Evolutionary conservation across 2,888 invertebrate genomes (phyloP).

Genomic region (Acrobasis consociella): DNA sequence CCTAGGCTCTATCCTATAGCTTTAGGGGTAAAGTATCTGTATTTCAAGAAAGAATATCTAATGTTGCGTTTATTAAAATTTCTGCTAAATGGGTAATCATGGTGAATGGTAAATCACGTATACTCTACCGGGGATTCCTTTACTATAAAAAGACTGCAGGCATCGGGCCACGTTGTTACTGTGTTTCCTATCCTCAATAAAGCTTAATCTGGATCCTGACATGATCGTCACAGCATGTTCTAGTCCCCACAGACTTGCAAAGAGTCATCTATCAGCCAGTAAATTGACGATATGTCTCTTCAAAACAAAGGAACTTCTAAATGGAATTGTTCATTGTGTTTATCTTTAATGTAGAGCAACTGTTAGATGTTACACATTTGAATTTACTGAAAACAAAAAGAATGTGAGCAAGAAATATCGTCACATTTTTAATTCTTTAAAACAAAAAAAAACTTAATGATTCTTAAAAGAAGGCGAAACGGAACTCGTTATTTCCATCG

Average conservation of each 20-base stretch:
- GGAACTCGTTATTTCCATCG: too few species aligned
- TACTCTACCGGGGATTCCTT: background rate
- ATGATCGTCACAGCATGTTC: background rate
- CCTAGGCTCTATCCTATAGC: too few species aligned
- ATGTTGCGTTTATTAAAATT: background rate
- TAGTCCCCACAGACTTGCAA: background rate
- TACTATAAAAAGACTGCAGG: slow-evolving; percentile 1
- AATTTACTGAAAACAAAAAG: too few species aligned
- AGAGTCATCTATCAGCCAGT: background rate
- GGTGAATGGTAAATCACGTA: background rate
- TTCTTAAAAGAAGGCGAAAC: too few species aligned
- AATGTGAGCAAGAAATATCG: too few species aligned
- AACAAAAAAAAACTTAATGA: too few species aligned
- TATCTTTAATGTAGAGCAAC: too few species aligned
- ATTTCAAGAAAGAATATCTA: too few species aligned
- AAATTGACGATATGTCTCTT: slow-evolving; percentile 1
- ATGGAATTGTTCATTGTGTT: background rate
- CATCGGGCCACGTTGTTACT: background rate
- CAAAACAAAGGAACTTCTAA: background rate
- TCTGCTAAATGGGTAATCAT: background rate
- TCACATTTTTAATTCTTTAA: too few species aligned
- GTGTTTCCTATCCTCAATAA: slow-evolving; percentile 3
- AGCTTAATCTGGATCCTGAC: background rate
- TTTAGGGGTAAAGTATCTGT: too few species aligned
- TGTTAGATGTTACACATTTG: too few species aligned